These are phyloP conservation scores for Telmatherina bonti DNA, from an alignment of 2,797 vertebrate genomes.

Conservation along the genomic window DNA sequence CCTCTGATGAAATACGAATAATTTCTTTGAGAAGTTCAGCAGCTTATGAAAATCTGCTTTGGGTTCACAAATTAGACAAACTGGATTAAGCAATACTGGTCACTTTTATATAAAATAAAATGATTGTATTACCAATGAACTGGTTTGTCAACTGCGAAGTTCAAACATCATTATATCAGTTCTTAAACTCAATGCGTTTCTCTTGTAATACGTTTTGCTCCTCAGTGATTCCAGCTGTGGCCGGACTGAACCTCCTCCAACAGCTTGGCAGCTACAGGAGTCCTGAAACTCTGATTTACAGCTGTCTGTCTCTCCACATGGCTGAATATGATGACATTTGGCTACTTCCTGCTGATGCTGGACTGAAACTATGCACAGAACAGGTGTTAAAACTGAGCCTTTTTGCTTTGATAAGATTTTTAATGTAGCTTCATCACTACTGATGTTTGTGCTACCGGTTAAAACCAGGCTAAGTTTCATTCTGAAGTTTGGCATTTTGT, in stretches of 20 bases:
- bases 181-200: not conserved
- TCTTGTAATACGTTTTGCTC: not conserved
- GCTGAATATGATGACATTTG: not conserved
- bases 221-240: not conserved
- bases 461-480: not conserved
- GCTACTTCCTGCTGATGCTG: not conserved
- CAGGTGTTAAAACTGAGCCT: not conserved
- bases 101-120: no score
- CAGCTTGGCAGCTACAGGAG: not conserved
- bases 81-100: not conserved
- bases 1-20: not conserved
- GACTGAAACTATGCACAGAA: not conserved
- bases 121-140: no score
- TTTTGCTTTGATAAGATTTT: constrained; percentile 7
- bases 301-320: not conserved
- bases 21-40: not conserved
- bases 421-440: not conserved
- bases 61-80: not conserved
- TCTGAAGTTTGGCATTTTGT: not conserved
- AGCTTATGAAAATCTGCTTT: not conserved
- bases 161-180: not conserved
- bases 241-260: not conserved
- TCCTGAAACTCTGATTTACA: not conserved
- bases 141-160: not conserved
- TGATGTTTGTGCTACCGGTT: not conserved